phyloP scores from a whole-genome alignment of 2,113 vertebrate species.

The Hirundichthys speculiger region DNA sequence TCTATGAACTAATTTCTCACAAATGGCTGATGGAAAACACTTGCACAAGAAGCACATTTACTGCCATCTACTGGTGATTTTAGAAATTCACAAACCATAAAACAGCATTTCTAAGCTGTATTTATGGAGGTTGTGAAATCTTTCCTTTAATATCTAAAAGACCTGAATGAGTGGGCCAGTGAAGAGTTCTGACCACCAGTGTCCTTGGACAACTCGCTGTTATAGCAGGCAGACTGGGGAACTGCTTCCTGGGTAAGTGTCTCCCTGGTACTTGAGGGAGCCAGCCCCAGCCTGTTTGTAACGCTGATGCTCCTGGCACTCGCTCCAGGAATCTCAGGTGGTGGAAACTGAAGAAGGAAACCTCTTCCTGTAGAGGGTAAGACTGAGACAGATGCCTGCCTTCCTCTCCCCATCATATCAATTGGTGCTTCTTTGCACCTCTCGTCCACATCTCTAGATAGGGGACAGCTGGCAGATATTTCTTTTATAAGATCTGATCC shows the following conservation, averaged over 20 bases:
- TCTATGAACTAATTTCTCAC: too few relatives aligned
- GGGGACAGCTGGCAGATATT: neutral
- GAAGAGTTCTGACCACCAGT: slow-evolving; percentile 4
- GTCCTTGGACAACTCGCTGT: neutral
- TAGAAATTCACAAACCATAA: slow-evolving; percentile 3
- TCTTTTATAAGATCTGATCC: slow-evolving; percentile 1
- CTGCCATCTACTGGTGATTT: slow-evolving; percentile 71
- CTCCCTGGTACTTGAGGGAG: neutral
- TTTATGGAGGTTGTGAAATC: neutral
- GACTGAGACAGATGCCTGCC: neutral
- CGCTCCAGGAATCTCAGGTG: slow-evolving; percentile 15
- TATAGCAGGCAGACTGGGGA: neutral
- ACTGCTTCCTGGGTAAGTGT: neutral
- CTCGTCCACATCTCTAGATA: slow-evolving; percentile 9
- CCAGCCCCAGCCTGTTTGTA: neutral
- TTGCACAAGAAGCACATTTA: slow-evolving; percentile 48
- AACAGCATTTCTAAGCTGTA: neutral
- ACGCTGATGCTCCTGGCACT: neutral
- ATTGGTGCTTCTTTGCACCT: slow-evolving; percentile 3
- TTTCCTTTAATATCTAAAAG: slow-evolving; percentile 23
- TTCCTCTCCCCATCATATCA: slow-evolving; percentile 41
- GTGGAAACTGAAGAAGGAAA: slow-evolving; percentile 35
- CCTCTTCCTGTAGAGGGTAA: slow-evolving; percentile 55
- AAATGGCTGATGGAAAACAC: neutral
- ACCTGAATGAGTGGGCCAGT: slow-evolving; percentile 32